These are phyloP conservation scores for Ennomos erosarius DNA, from an alignment of 2,888 invertebrate species.

Conservation along the genomic window DNA sequence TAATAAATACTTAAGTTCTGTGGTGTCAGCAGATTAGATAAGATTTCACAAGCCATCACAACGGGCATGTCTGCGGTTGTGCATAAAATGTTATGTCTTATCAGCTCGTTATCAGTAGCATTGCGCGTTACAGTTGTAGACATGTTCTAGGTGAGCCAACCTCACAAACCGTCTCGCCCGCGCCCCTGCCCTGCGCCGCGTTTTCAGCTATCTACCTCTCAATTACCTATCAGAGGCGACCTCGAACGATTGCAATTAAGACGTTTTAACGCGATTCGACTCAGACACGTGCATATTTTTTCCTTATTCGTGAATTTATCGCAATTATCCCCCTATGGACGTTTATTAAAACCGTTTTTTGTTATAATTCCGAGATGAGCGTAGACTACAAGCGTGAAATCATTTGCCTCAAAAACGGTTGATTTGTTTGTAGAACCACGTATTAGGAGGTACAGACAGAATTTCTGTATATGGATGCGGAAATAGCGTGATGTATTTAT, in stretches of 20 bases:
- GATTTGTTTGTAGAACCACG: slow-evolving; percentile 47
- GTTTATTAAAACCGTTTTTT: slow-evolving; percentile 74
- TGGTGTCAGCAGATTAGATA: slow-evolving; percentile 5
- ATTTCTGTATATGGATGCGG: slow-evolving; percentile 44
- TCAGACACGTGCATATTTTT: slow-evolving; percentile 79
- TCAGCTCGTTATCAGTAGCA: neutral
- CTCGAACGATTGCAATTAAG: slow-evolving; percentile 78
- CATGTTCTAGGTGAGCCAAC: slow-evolving; percentile 4
- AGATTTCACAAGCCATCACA: slow-evolving; percentile 7
- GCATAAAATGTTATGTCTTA: slow-evolving; percentile 7
- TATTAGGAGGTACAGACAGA: slow-evolving; percentile 39
- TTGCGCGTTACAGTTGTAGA: too few relatives aligned
- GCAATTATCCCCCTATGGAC: slow-evolving; percentile 76
- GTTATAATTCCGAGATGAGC: slow-evolving; percentile 64
- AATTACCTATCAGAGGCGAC: slow-evolving; percentile 64
- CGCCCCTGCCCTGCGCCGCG: slow-evolving; percentile 5
- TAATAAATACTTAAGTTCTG: slow-evolving; percentile 1
- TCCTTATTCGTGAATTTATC: slow-evolving; percentile 76
- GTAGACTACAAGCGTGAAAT: slow-evolving; percentile 72
- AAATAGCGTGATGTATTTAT: slow-evolving; percentile 53
- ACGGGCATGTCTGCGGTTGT: slow-evolving; percentile 7
- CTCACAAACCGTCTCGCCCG: slow-evolving; percentile 5
- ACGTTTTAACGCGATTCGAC: slow-evolving; percentile 80
- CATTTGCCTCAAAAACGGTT: slow-evolving; percentile 57
- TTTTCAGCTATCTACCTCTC: slow-evolving; percentile 42